These are phyloP conservation scores for Nyctereutes procyonoides DNA, from an alignment of 2,113 vertebrate genomes.

Conservation along the genomic window DNA sequence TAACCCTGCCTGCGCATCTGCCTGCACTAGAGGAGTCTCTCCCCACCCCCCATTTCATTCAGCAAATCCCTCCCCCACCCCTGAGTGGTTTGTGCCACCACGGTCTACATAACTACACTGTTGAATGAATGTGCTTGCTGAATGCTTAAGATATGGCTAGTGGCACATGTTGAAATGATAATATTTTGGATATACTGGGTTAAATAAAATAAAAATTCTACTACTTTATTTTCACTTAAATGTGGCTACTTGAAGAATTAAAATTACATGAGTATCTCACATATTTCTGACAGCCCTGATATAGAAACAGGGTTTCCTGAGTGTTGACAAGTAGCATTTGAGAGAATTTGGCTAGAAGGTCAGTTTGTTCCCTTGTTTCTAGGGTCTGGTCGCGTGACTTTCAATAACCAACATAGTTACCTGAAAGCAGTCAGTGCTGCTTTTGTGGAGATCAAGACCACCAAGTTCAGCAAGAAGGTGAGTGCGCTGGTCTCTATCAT, in stretches of 20 bases:
- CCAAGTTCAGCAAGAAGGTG: constrained; percentile 99
- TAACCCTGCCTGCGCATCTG: neutral
- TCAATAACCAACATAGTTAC: constrained; percentile 98
- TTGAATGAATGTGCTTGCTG: neutral
- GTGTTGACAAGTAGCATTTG: neutral
- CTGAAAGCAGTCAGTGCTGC: constrained; percentile 97
- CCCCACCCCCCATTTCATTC: neutral
- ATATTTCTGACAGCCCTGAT: neutral
- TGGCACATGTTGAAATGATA: neutral
- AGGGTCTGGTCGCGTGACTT: constrained; percentile 99
- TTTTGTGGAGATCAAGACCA: constrained; percentile 98
- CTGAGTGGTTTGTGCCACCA: neutral
- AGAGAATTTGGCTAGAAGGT: neutral
- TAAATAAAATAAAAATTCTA: neutral
- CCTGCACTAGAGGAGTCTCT: neutral
- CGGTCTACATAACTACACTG: neutral
- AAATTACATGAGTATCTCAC: neutral
- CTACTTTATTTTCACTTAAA: neutral
- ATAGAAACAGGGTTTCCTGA: constrained; percentile 27
- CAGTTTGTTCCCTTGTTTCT: neutral
- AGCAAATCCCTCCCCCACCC: neutral
- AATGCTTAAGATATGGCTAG: neutral
- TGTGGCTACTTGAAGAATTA: neutral
- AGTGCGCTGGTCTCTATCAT: neutral
- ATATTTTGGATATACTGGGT: neutral